Evolutionary conservation across 2,113 vertebrate species (phyloP).

Genomic region (Verasper variegatus): DNA sequence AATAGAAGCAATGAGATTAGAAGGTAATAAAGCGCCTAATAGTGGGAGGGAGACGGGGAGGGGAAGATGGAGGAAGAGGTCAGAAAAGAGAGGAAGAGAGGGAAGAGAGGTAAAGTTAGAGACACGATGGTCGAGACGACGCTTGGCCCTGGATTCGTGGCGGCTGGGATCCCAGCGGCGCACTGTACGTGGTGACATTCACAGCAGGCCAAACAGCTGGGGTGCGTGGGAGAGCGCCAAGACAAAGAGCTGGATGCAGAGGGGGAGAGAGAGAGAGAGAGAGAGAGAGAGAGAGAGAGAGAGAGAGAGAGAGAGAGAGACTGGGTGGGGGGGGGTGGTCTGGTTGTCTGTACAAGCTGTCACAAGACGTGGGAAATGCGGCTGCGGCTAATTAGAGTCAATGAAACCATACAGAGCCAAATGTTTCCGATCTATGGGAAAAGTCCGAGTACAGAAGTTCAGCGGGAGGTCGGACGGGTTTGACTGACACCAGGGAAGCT

Average conservation of each 20-base stretch:
- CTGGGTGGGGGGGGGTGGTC: conserved; percentile 17
- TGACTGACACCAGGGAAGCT: neutral
- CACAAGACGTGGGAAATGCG: conserved; percentile 65
- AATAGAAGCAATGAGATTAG: conserved; percentile 37
- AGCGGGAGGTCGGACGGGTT: conserved; percentile 32
- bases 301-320: neutral
- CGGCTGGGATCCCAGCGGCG: conserved; percentile 38
- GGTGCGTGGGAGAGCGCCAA: conserved; percentile 49
- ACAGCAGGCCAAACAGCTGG: conserved; percentile 72
- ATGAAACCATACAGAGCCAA: conserved; percentile 42
- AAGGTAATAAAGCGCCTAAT: conserved; percentile 9
- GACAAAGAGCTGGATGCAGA: conserved; percentile 54
- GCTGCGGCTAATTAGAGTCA: conserved; percentile 65
- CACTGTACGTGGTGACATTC: conserved; percentile 61
- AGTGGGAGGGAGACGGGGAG: neutral
- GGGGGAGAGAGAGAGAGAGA: neutral
- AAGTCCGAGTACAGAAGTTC: conserved; percentile 49
- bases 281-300: neutral
- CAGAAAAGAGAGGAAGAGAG: neutral
- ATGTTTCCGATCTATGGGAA: conserved; percentile 54
- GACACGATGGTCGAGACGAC: neutral
- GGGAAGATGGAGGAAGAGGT: neutral
- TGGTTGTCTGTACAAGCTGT: conserved; percentile 57
- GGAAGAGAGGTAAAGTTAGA: neutral
- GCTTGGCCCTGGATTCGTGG: conserved; percentile 34